A percentile compares a stretch with the other conserved stretches of the same genome.
phyloP scores from a whole-genome alignment of 1,140 invertebrate genomes.

The Drosophila tropicalis region DNA sequence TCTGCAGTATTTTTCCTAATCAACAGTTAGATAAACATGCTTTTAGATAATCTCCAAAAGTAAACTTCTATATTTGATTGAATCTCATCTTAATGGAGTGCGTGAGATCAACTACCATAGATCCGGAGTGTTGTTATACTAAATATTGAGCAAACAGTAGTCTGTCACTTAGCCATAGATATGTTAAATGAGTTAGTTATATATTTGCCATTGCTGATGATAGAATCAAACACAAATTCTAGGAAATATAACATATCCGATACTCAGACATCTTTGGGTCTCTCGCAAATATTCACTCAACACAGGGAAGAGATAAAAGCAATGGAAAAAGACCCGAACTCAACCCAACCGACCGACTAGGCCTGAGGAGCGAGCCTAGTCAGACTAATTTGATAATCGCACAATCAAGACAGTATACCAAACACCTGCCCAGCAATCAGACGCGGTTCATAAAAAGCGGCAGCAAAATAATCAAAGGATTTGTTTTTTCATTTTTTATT shows the following conservation, averaged over 20 bases:
- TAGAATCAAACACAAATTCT: constrained; percentile 35
- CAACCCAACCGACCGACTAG: constrained; percentile 6
- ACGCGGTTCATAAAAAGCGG: constrained; percentile 21
- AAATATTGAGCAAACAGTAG: constrained; percentile 43
- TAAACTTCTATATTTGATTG: background rate
- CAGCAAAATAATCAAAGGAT: background rate
- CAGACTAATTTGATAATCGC: constrained; percentile 69
- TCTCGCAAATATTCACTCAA: constrained; percentile 36
- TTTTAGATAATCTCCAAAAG: background rate
- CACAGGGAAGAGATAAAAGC: constrained; percentile 41
- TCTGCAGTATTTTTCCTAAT: too few relatives aligned
- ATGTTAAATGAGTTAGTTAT: constrained; percentile 62
- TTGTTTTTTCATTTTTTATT: background rate
- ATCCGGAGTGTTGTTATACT: constrained; percentile 35
- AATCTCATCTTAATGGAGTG: background rate
- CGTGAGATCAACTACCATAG: constrained; percentile 6
- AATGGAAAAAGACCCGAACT: constrained; percentile 28
- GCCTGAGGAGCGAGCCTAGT: background rate
- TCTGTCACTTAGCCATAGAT: constrained; percentile 46
- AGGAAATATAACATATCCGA: background rate
- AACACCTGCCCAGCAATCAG: constrained; percentile 31
- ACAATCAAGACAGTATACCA: constrained; percentile 62
- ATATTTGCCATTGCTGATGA: constrained; percentile 61
- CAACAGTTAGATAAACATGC: constrained; percentile 3
- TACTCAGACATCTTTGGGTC: constrained; percentile 16